These are phyloP conservation scores for Saxicola maurus DNA, from an alignment of 2,797 vertebrate species.

Conservation along the genomic window DNA sequence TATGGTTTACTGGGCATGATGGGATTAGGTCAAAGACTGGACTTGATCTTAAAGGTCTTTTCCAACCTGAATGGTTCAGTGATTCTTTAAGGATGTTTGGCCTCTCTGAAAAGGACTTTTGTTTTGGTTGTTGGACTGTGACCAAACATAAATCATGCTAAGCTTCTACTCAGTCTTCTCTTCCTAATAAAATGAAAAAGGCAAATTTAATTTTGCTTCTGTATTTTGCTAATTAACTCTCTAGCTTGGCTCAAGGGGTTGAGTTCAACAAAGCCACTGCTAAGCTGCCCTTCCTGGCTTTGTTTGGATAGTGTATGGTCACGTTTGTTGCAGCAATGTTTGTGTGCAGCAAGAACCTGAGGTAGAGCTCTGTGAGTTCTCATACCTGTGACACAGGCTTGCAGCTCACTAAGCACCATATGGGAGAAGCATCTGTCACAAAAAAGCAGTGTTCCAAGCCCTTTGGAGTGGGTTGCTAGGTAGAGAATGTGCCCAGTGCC, in stretches of 20 bases:
- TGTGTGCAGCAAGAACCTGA: neutral
- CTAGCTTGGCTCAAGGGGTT: neutral
- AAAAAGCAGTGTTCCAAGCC: neutral
- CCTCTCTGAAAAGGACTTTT: neutral
- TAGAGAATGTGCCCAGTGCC: neutral
- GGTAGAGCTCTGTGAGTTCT: neutral
- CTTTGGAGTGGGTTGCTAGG: slow-evolving; percentile 1
- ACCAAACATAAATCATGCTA: neutral
- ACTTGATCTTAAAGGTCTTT: neutral
- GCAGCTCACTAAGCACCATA: neutral
- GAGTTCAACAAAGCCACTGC: neutral
- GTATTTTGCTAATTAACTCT: neutral
- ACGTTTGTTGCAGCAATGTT: neutral
- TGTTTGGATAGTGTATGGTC: neutral
- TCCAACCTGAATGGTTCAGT: neutral
- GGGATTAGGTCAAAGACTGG: neutral
- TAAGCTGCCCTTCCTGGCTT: neutral
- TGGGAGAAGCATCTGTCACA: slow-evolving; percentile 7
- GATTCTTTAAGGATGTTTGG: neutral
- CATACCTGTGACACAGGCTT: neutral
- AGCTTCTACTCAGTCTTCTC: neutral
- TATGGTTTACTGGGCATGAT: neutral
- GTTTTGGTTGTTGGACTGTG: neutral
- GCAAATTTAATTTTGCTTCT: neutral
- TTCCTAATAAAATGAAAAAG: neutral